Percentiles rank a stretch among this genome's conserved stretches.
phyloP scores from a whole-genome alignment of 2,113 vertebrate species.

The Speoplatyrhinus poulsoni region DNA sequence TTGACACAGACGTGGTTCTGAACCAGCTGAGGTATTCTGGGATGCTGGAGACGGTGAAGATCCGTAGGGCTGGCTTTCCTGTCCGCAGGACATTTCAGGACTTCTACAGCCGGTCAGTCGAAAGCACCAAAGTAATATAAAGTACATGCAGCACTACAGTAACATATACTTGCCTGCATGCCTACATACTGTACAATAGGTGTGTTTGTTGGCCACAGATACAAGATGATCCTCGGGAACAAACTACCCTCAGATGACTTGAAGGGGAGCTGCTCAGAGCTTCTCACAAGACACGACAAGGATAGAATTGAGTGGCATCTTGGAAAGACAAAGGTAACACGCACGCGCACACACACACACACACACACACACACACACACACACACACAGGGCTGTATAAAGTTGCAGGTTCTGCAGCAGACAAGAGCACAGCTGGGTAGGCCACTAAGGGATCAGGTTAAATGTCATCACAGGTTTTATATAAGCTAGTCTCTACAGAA shows the following conservation, averaged over 20 bases:
- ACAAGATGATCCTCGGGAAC: conserved; percentile 82
- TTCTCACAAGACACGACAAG: conserved; percentile 78
- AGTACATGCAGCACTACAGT: neutral
- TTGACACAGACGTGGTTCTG: conserved; percentile 84
- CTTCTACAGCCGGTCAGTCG: conserved; percentile 80
- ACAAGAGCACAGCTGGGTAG: conserved; percentile 12
- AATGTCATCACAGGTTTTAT: conserved; percentile 13
- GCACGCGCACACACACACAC: neutral
- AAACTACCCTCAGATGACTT: conserved; percentile 58
- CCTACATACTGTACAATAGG: conserved; percentile 17
- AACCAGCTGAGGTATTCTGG: conserved; percentile 91
- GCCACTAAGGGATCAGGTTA: conserved; percentile 17
- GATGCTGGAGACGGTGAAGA: conserved; percentile 92
- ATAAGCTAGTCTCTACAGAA: neutral
- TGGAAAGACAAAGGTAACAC: conserved; percentile 88
- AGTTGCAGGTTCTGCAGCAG: conserved; percentile 5
- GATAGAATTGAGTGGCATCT: conserved; percentile 83
- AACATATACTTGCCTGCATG: conserved; percentile 1
- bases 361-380: neutral
- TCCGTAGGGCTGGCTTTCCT: conserved; percentile 88
- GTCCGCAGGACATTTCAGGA: conserved; percentile 85
- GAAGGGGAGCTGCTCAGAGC: conserved; percentile 73
- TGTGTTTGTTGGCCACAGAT: conserved; percentile 71
- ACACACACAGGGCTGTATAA: conserved; percentile 7
- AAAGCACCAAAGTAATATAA: neutral